Evolutionary conservation across 2,888 invertebrate genomes (phyloP).

Genomic region (Subacronicta megacephala): DNA sequence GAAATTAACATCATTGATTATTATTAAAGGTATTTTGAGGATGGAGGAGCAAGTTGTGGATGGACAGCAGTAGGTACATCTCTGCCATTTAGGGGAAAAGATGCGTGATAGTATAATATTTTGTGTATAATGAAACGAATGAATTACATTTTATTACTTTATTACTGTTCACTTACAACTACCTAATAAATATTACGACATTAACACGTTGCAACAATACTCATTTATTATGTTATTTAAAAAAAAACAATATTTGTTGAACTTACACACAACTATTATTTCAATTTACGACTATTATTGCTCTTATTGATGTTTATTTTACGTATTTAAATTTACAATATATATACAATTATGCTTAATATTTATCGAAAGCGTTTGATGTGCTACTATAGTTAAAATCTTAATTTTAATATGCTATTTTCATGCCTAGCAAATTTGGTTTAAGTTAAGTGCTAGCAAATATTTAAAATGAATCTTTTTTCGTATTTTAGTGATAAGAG

Average conservation of each 20-base stretch:
- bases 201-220: constrained; percentile 67
- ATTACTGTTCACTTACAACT: constrained; percentile 57
- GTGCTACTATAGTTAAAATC: constrained; percentile 13
- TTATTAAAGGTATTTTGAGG: not conserved
- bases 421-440: no score
- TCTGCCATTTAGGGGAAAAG: no score
- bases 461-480: no score
- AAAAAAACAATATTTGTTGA: constrained; percentile 59
- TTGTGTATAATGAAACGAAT: constrained; percentile 27
- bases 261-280: constrained; percentile 59
- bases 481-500: no score
- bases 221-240: constrained; percentile 49
- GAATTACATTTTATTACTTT: constrained; percentile 55
- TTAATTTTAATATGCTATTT: not conserved
- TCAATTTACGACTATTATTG: constrained; percentile 65
- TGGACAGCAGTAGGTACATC: no score
- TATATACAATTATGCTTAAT: constrained; percentile 55
- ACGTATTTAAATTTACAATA: constrained; percentile 59
- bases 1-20: no score
- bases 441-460: no score
- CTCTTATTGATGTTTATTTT: constrained; percentile 56
- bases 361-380: constrained; percentile 45
- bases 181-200: constrained; percentile 56
- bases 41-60: no score
- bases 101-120: no score